Evolutionary conservation across 2,797 vertebrate genomes (phyloP).

Genomic region (Phoebastria nigripes): DNA sequence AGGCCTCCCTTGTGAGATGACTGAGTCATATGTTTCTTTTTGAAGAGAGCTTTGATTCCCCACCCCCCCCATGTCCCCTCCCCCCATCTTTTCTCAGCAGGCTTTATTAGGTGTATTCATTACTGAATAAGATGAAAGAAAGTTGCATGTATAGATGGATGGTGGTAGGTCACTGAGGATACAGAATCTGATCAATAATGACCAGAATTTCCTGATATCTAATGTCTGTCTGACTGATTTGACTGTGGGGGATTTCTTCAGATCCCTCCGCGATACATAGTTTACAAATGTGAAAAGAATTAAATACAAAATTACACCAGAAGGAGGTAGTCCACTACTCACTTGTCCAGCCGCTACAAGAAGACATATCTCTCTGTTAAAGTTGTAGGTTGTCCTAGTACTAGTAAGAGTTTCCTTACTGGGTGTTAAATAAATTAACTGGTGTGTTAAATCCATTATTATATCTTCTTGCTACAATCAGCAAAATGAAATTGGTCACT

Average conservation of each 20-base stretch:
- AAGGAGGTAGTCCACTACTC: background rate
- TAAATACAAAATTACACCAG: background rate
- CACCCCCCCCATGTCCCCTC: too few species aligned
- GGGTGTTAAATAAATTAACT: background rate
- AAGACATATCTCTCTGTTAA: background rate
- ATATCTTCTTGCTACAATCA: background rate
- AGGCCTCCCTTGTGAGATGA: background rate
- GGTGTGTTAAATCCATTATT: background rate
- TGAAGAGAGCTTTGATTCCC: background rate
- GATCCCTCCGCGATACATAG: background rate
- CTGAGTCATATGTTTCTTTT: background rate
- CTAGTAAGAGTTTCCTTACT: background rate
- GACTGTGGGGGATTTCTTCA: background rate
- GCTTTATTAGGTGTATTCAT: background rate
- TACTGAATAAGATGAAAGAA: background rate
- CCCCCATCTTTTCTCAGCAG: background rate
- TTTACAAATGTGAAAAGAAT: background rate
- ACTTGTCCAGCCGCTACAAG: fast-evolving
- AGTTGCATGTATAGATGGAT: background rate
- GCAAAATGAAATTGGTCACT: background rate
- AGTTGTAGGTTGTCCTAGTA: background rate
- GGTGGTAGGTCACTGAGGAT: background rate
- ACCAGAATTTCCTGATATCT: background rate
- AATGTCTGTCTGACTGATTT: background rate
- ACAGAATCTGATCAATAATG: background rate